Conservation (phyloP, 1,140 invertebrate genomes). For the Tenebrio molitor region DNA sequence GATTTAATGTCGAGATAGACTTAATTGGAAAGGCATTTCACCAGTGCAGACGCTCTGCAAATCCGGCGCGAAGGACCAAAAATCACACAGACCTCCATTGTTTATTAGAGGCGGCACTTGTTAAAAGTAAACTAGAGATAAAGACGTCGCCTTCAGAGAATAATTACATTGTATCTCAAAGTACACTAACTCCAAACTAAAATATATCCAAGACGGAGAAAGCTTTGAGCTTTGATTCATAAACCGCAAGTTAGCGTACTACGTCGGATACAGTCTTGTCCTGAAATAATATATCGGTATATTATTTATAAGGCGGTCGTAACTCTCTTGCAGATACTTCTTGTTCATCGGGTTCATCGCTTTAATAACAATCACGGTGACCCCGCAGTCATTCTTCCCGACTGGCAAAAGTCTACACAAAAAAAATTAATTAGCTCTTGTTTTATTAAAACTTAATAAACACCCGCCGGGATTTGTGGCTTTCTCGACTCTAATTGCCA, state of each 20-base stretch:
- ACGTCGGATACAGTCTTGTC: constrained; percentile 59
- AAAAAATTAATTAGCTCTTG: not conserved
- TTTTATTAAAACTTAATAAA: too few relatives aligned
- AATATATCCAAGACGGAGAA: constrained; percentile 24
- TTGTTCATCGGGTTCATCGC: constrained; percentile 54
- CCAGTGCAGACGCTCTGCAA: not conserved
- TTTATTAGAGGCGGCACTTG: constrained; percentile 13
- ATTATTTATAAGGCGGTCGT: constrained; percentile 59
- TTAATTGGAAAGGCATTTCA: constrained; percentile 59
- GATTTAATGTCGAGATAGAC: constrained; percentile 61
- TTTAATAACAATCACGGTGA: not conserved
- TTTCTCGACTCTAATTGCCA: too few relatives aligned
- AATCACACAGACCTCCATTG: not conserved
- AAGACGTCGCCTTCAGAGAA: constrained; percentile 42
- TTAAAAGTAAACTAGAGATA: constrained; percentile 40
- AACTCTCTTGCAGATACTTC: constrained; percentile 59
- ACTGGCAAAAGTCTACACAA: not conserved
- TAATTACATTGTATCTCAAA: constrained; percentile 44
- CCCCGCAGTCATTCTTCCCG: not conserved
- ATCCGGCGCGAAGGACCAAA: not conserved
- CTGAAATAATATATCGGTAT: constrained; percentile 57
- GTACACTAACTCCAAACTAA: constrained; percentile 37
- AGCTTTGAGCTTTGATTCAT: constrained; percentile 48
- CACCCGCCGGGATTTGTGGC: too few relatives aligned
- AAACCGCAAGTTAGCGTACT: constrained; percentile 54